These are phyloP conservation scores for Stomatorhinus walkeri DNA, from an alignment of 2,797 vertebrate genomes.

Conservation along the genomic window DNA sequence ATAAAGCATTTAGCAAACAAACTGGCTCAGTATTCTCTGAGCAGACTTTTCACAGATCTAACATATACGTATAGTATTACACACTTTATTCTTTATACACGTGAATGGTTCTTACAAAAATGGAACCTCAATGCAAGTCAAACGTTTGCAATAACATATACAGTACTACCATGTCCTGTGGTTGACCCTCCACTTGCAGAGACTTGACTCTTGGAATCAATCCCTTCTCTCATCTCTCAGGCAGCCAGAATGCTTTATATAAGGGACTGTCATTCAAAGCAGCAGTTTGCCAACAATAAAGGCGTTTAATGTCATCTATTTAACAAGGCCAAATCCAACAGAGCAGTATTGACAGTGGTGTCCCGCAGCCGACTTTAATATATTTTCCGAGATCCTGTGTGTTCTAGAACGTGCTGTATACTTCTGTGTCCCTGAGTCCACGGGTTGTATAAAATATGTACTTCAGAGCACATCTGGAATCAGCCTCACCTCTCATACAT, in stretches of 20 bases:
- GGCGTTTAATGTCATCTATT: not conserved
- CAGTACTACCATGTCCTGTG: not conserved
- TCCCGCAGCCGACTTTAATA: not conserved
- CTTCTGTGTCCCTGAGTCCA: not conserved
- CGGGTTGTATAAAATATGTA: not conserved
- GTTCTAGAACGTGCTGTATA: not conserved
- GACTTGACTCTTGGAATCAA: not conserved
- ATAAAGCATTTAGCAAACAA: constrained; percentile 38
- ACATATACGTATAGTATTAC: not conserved
- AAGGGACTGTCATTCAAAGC: constrained; percentile 10
- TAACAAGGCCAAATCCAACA: constrained; percentile 8
- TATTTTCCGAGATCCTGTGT: constrained; percentile 2
- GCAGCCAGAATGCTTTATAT: constrained; percentile 1
- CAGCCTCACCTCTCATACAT: not conserved
- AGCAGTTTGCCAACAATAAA: constrained; percentile 3
- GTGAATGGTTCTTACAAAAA: not conserved
- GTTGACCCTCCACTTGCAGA: constrained; percentile 8
- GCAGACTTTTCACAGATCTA: not conserved
- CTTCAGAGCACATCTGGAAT: not conserved
- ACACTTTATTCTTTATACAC: not conserved
- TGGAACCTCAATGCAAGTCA: not conserved
- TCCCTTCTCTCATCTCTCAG: not conserved
- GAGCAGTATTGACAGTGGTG: not conserved
- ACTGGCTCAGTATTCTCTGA: constrained; percentile 42
- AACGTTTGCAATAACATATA: not conserved